Base-by-base conservation (phyloP, 2,888 invertebrate genomes). In the Merodon equestris region DNA sequence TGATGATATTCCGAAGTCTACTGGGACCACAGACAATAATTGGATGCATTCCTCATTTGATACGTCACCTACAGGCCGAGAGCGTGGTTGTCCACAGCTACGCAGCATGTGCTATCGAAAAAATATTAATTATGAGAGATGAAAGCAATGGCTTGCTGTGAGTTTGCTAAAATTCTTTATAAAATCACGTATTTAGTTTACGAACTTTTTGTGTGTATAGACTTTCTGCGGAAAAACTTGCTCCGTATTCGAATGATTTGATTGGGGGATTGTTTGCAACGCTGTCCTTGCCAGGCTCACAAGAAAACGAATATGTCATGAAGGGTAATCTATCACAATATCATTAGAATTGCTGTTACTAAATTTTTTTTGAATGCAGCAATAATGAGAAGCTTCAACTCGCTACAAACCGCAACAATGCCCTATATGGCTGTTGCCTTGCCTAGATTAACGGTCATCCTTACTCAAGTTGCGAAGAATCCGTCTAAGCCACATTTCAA, bases 301-400 rank as follows among this genome's bases (percentile, higher is more conserved):
- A 93, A 82, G 98, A 99, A 90, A 99, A 99, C 88, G 98, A 99
- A 88, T 99, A 99, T 86, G 93, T 96, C 7, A 99, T 99, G 97
- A 98, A 97, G 91, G 87, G 87, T 87, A 67, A 68, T n/a, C n/a
- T n/a, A n/a, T n/a, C n/a, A n/a, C n/a, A n/a, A n/a, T n/a, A n/a
- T n/a, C n/a, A n/a, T n/a, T n/a, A n/a, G n/a, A n/a, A n/a, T n/a
- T n/a, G n/a, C n/a, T n/a, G n/a, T n/a, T n/a, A n/a, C n/a, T n/a
- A n/a, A 3, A 7, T 17, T 27, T 42, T 0, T 13, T 61, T 57
- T 81, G 38, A 51, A 81, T 75, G 0, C 72, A 87, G 97, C 97
- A 1, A 93, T 98, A n/a, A 96, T 98, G 93, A 92, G 97, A 75
- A 94, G 93, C 54, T 93, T 98, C 85, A 93, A 94, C 0, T 92